Evolutionary conservation across 1,140 invertebrate species (phyloP).

Genomic region (Cydia pomonella): DNA sequence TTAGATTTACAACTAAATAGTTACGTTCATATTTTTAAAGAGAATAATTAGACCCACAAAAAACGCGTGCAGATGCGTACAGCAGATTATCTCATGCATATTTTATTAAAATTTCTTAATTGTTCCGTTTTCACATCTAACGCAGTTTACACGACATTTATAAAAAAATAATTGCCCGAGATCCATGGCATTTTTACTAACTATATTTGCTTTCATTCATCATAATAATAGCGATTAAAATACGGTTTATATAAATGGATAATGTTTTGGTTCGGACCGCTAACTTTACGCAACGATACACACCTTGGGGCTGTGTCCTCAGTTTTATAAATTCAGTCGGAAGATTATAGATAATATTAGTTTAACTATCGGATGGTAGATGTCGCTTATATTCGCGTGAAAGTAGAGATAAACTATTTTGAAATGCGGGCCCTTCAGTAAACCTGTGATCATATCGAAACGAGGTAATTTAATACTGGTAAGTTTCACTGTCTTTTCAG

Average conservation of each 20-base stretch:
- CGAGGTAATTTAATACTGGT: no score
- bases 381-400: neutral
- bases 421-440: no score
- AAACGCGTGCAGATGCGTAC: neutral
- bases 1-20: no score
- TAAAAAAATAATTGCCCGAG: slow-evolving; percentile 5
- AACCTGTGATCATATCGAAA: no score
- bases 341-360: neutral
- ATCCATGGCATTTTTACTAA: slow-evolving; percentile 1
- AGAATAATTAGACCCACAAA: neutral
- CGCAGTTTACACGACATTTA: neutral
- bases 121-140: neutral
- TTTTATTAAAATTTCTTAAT: neutral
- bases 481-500: no score
- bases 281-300: neutral
- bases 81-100: neutral
- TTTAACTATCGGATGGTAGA: neutral
- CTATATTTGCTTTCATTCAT: neutral
- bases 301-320: neutral
- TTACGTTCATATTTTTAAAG: no score
- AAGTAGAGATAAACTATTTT: no score
- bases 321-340: neutral
- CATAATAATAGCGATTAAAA: slow-evolving; percentile 1
- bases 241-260: neutral
- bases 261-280: neutral